Evolutionary conservation across 2,113 vertebrate species (phyloP), one percentile per base, ranked within the genome.

Genomic region (Esox niger): DNA sequence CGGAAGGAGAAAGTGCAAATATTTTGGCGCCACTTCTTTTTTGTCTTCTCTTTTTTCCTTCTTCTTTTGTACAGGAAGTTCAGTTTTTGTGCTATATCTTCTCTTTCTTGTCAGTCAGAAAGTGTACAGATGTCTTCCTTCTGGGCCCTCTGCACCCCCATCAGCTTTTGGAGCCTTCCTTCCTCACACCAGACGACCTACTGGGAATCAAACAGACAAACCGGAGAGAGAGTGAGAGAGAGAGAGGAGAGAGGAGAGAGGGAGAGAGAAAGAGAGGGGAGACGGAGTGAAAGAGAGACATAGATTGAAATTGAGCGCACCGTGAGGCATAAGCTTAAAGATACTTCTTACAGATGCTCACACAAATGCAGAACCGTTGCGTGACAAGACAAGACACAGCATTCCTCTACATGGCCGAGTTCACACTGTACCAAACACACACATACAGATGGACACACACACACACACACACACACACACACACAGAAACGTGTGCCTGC

Each of bases 1-100:
- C 74, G 84, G 88, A 82, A 88, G 81, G 82, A 86, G 82, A 92
- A 93, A 93, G 91, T 93, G 91, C 91, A 93, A 93, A 90, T 88
- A 88, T 90, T 90, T 91, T 90, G 90, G 90, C 80, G 89, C 87
- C 79, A 78, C 86, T 87, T 87, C 57, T 72, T 84, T 84, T 79
- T 67, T 70, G 58, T 46, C 64, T 78, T 76, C 77, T 64, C 59
- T 59, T 57, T 71, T 52, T 66, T 21, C 68, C 47, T 64, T 66
- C 56, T 66, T 73, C 59, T 38, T 67, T 70, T 75, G 52, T 75
- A 64, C 38, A 78, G 79, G 79, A 75, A 80, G 68, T 65, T 69
- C 62, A 49, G 20, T 49, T 49, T 49, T 38, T 38, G 5, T 38
- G 46, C 46, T 49, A 15, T 20, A 21, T 21, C 82, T 77, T 81